These are phyloP conservation scores for Erpobdella octoculata DNA, from an alignment of 2,888 invertebrate genomes.

Conservation along the genomic window DNA sequence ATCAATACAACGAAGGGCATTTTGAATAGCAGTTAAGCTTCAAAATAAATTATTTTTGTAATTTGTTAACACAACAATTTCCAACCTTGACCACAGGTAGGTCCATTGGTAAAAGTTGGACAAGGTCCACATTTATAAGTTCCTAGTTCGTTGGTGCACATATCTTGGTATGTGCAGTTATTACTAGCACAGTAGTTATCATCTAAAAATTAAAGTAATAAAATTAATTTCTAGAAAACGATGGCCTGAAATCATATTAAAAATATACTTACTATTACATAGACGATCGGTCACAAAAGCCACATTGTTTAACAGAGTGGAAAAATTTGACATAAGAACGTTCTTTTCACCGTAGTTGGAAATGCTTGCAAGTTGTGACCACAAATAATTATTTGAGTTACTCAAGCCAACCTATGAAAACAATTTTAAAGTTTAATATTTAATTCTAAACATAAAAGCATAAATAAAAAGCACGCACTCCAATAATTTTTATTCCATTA, in stretches of 20 bases:
- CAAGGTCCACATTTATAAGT: slow-evolving; percentile 36
- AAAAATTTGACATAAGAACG: neutral
- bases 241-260: neutral
- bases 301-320: neutral
- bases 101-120: slow-evolving; percentile 34
- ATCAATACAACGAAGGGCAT: too few relatives aligned
- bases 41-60: too few relatives aligned
- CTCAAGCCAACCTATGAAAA: neutral
- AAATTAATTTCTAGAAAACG: neutral
- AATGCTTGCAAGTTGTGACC: neutral
- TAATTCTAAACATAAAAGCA: neutral
- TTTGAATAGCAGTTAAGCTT: too few relatives aligned
- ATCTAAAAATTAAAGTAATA: slow-evolving; percentile 11
- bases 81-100: slow-evolving; percentile 35
- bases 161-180: slow-evolving; percentile 35
- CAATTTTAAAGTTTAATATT: neutral
- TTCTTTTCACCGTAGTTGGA: neutral
- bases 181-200: slow-evolving; percentile 27
- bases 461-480: slow-evolving; percentile 27
- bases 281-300: neutral
- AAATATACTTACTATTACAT: slow-evolving; percentile 4
- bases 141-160: slow-evolving; percentile 32
- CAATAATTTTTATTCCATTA: slow-evolving; percentile 30
- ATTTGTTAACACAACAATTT: too few relatives aligned
- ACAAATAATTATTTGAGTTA: neutral